Evolutionary conservation across 2,888 invertebrate species (phyloP).

Genomic region (Macrosoma leucophasiata): DNA sequence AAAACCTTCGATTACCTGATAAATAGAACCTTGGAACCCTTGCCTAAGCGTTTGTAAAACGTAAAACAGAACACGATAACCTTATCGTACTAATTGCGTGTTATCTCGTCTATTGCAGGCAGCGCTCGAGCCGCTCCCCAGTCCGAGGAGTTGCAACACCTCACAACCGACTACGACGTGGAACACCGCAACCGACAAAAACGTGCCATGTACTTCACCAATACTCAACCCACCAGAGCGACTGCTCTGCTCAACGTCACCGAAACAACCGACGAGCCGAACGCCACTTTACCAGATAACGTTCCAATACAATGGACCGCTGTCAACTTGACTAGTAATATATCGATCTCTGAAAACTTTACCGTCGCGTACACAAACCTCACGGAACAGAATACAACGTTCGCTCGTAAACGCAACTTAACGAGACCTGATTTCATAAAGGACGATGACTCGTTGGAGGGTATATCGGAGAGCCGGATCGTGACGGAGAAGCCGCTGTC

Average conservation of each 20-base stretch:
- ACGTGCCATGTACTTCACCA: constrained; percentile 61
- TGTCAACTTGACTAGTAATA: constrained; percentile 37
- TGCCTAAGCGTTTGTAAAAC: too few relatives aligned
- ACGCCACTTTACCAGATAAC: constrained; percentile 29
- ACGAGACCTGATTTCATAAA: constrained; percentile 54
- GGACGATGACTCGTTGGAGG: constrained; percentile 44
- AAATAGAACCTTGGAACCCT: too few relatives aligned
- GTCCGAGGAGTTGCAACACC: constrained; percentile 47
- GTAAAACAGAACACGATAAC: too few relatives aligned
- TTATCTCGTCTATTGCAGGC: constrained; percentile 43
- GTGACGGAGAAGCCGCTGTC: constrained; percentile 66
- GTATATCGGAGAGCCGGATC: constrained; percentile 54
- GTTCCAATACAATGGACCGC: constrained; percentile 51
- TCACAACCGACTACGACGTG: constrained; percentile 39
- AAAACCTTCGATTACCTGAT: too few relatives aligned
- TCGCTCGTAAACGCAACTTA: constrained; percentile 47
- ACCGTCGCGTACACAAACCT: constrained; percentile 36
- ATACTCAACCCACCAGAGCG: constrained; percentile 37
- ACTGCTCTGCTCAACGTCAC: constrained; percentile 33
- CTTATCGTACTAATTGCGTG: constrained; percentile 12
- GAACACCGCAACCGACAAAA: constrained; percentile 43
- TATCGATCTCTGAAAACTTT: too few relatives aligned
- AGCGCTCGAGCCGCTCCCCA: constrained; percentile 58
- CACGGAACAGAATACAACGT: constrained; percentile 51
- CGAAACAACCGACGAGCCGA: constrained; percentile 26